These are phyloP conservation scores for Ophraella communa DNA, from an alignment of 2,888 invertebrate species.

Conservation along the genomic window DNA sequence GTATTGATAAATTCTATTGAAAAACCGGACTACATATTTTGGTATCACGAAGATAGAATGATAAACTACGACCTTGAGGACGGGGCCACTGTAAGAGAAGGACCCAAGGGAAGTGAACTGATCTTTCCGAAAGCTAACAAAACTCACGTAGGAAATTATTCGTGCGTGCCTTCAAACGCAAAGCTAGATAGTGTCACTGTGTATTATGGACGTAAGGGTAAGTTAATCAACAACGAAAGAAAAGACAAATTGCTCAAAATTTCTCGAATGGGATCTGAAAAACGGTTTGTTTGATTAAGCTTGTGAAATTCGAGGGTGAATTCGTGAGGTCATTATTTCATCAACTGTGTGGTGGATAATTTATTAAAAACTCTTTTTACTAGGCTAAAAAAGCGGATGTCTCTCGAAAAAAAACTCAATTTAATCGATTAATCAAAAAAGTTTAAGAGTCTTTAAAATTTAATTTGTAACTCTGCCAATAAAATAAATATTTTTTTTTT, in stretches of 20 bases:
- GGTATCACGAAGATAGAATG: slow-evolving; percentile 86
- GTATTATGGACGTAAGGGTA: slow-evolving; percentile 28
- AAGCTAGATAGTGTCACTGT: slow-evolving; percentile 75
- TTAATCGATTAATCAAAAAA: too few species aligned
- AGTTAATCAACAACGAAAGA: slow-evolving; percentile 4
- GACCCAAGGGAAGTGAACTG: slow-evolving; percentile 61
- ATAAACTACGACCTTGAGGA: slow-evolving; percentile 81
- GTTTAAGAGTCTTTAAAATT: too few species aligned
- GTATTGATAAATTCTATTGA: slow-evolving; percentile 73
- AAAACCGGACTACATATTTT: slow-evolving; percentile 75
- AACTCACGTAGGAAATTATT: slow-evolving; percentile 79
- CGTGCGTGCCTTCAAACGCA: slow-evolving; percentile 81
- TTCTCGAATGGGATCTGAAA: not conserved
- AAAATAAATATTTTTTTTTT: too few species aligned
- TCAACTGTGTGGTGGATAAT: not conserved
- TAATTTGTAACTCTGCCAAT: too few species aligned
- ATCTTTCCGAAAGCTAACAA: slow-evolving; percentile 63
- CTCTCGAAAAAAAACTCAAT: too few species aligned
- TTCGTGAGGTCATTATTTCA: not conserved
- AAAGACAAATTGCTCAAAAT: slow-evolving; percentile 14
- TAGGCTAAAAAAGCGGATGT: not conserved
- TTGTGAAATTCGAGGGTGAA: not conserved
- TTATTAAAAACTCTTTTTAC: not conserved
- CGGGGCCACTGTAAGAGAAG: slow-evolving; percentile 63
- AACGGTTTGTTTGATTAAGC: slow-evolving; percentile 11